Conservation (phyloP, 2,113 vertebrate species). For the Megaptera novaeangliae region DNA sequence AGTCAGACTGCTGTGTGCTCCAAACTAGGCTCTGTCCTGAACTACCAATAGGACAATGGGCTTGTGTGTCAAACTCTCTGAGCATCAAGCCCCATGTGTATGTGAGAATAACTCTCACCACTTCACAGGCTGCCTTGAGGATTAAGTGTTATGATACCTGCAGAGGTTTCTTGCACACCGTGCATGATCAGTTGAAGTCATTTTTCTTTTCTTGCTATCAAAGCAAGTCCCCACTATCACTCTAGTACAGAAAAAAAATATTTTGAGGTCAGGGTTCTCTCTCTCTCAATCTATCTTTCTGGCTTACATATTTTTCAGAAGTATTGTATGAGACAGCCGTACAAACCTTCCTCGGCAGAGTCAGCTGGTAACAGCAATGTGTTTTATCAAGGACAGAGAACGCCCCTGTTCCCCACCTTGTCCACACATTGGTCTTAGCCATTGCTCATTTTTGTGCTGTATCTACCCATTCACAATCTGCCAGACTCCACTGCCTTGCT, state of each 20-base stretch:
- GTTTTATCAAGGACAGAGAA: not conserved
- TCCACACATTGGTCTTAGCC: not conserved
- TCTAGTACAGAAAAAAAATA: not conserved
- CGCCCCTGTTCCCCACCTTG: not conserved
- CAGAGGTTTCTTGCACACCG: not conserved
- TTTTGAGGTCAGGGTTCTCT: not conserved
- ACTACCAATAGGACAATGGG: not conserved
- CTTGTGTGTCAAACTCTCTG: not conserved
- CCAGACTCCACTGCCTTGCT: not conserved
- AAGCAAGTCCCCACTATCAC: not conserved
- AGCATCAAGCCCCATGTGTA: not conserved
- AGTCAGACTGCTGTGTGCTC: accelerated
- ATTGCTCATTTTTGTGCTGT: not conserved
- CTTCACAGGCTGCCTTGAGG: not conserved
- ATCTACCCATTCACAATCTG: not conserved
- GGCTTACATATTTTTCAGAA: slow-evolving; percentile 13
- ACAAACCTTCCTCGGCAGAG: not conserved
- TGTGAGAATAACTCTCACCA: not conserved
- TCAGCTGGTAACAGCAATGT: not conserved
- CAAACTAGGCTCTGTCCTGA: not conserved
- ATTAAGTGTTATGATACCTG: not conserved
- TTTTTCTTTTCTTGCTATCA: not conserved
- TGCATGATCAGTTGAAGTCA: not conserved
- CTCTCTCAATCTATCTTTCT: not conserved
- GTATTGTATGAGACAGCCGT: not conserved